Evolutionary conservation across 2,888 invertebrate species (phyloP).

Genomic region (Capitulum mitella): DNA sequence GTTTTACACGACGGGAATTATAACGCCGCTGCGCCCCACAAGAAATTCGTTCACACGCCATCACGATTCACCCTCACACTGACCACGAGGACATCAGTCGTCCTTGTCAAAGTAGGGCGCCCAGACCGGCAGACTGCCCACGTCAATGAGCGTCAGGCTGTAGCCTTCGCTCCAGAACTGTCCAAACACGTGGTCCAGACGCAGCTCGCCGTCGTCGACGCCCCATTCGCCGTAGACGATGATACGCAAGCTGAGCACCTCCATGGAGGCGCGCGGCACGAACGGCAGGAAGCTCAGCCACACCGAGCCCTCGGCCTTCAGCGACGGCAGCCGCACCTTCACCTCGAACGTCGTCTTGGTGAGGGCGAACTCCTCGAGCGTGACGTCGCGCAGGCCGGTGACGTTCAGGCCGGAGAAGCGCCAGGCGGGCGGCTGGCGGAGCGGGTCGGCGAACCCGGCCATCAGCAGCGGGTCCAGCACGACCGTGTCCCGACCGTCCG

Average conservation of each 20-base stretch:
- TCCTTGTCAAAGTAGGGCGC: neutral
- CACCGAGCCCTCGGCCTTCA: neutral
- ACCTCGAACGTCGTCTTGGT: neutral
- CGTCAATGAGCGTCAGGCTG: neutral
- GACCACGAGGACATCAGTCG: neutral
- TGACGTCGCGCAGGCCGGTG: conserved; percentile 5
- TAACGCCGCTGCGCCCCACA: no score
- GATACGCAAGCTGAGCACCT: neutral
- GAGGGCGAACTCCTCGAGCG: conserved; percentile 13
- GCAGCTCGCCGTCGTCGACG: neutral
- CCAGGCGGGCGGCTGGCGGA: neutral
- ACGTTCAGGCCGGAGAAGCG: neutral
- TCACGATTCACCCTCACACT: no score
- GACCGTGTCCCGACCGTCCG: neutral
- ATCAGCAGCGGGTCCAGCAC: neutral
- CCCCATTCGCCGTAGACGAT: neutral
- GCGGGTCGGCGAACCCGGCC: neutral
- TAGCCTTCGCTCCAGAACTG: conserved; percentile 16
- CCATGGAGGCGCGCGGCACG: neutral
- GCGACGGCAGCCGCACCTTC: neutral
- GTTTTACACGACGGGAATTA: no score
- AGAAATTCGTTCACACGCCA: no score
- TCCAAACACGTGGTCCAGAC: neutral
- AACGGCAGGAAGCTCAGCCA: neutral
- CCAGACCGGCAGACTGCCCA: neutral